phyloP scores from a whole-genome alignment of 2,113 vertebrate genomes.

The Tenebrosternarchus preto region DNA sequence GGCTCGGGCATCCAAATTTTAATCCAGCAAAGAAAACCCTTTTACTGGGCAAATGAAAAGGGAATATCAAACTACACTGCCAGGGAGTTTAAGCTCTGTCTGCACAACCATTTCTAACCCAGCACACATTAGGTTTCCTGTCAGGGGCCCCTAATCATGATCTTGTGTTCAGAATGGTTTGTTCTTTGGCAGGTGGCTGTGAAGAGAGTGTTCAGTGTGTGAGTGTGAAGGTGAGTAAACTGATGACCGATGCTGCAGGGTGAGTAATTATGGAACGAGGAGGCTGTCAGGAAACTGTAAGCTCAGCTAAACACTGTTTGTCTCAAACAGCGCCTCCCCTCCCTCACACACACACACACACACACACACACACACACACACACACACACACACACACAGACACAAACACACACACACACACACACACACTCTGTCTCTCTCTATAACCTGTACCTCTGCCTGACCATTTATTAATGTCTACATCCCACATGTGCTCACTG shows the following conservation, averaged over 20 bases:
- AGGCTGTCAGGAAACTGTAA: constrained; percentile 14
- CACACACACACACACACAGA: constrained; percentile 29
- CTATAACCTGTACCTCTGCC: too few species aligned
- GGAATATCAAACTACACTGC: background rate
- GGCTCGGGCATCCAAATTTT: too few species aligned
- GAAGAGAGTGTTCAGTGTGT: constrained; percentile 3
- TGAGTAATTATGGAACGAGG: constrained; percentile 28
- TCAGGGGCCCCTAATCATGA: background rate
- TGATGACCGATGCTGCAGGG: constrained; percentile 31
- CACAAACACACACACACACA: background rate
- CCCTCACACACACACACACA: background rate
- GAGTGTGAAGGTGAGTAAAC: background rate
- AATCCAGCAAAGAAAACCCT: background rate
- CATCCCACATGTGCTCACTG: background rate
- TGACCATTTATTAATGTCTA: background rate
- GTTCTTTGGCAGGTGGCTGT: background rate
- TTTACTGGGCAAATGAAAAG: background rate
- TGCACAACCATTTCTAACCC: background rate
- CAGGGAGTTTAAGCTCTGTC: background rate
- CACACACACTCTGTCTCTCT: constrained; percentile 35
- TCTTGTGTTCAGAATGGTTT: too few species aligned
- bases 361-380: constrained; percentile 6
- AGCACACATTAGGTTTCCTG: background rate
- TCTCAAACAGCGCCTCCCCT: constrained; percentile 6
- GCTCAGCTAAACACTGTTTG: constrained; percentile 24